Conservation (phyloP, 2,113 vertebrate species). For the Pampusana beccarii region DNA sequence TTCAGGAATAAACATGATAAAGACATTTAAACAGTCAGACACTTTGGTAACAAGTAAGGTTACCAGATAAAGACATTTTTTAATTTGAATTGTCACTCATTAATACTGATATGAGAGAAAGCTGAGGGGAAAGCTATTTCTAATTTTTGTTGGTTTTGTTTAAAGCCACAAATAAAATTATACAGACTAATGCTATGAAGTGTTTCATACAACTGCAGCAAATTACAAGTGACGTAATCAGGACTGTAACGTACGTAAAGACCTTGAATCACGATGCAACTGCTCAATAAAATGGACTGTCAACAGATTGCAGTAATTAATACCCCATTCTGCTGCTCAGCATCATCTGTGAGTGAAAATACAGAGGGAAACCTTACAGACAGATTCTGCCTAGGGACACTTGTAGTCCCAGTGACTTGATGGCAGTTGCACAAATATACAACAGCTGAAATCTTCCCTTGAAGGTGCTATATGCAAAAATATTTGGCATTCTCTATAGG, state of each 20-base stretch:
- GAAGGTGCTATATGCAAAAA: neutral
- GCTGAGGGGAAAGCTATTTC: neutral
- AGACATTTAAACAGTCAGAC: neutral
- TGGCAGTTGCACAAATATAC: neutral
- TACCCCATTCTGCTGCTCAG: neutral
- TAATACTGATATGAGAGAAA: neutral
- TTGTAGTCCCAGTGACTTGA: accelerated
- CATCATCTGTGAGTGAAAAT: neutral
- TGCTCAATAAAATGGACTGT: neutral
- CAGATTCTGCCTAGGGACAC: neutral
- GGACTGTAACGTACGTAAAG: neutral
- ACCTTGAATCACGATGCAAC: neutral
- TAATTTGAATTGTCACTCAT: neutral
- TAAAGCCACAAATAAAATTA: neutral
- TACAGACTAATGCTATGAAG: neutral
- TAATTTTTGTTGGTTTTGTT: neutral
- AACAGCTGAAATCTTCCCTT: neutral
- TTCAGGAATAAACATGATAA: neutral
- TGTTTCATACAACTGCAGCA: neutral
- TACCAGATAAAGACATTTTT: neutral
- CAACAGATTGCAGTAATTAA: conserved; percentile 13
- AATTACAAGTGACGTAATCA: neutral
- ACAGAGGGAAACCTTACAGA: neutral
- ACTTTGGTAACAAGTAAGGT: neutral
- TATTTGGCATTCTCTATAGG: neutral